Percentiles rank a stretch among this genome's conserved stretches.
Conservation (phyloP, 1,140 invertebrate species). For the Sarcophaga peregrina region DNA sequence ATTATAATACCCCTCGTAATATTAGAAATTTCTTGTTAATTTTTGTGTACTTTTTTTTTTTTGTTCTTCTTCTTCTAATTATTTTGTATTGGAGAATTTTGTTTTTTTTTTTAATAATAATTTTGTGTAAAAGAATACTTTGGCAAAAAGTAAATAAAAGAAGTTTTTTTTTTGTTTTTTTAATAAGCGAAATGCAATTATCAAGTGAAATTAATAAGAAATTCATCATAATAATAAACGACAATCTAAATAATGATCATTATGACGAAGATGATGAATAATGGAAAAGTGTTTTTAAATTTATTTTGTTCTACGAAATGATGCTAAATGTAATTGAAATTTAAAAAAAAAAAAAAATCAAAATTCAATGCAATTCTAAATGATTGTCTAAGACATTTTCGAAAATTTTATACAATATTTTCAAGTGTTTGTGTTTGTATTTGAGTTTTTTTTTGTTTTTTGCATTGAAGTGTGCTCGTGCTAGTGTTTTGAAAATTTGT, state of each 20-base stretch:
- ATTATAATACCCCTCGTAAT: slow-evolving; percentile 39
- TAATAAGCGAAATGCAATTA: slow-evolving; percentile 31
- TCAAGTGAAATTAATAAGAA: slow-evolving; percentile 40
- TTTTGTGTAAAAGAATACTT: too few species aligned
- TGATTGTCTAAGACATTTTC: too few species aligned
- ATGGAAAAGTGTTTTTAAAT: slow-evolving; percentile 5
- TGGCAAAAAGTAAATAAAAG: too few species aligned
- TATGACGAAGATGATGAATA: background rate
- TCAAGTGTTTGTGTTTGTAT: too few species aligned
- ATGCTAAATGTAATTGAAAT: slow-evolving; percentile 29
- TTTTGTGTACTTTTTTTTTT: too few species aligned
- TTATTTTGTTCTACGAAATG: slow-evolving; percentile 30
- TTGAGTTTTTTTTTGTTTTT: too few species aligned
- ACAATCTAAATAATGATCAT: too few species aligned
- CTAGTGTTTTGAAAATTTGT: too few species aligned
- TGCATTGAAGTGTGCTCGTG: too few species aligned
- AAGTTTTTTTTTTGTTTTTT: too few species aligned
- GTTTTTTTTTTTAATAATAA: too few species aligned
- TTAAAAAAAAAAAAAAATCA: background rate
- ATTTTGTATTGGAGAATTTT: background rate
- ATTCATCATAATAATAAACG: background rate
- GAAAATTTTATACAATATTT: too few species aligned
- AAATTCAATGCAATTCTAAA: background rate
- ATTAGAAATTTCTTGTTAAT: slow-evolving; percentile 38
- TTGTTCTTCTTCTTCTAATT: background rate